A percentile compares a stretch with the other conserved stretches of the same genome.
Conservation (phyloP, 2,888 invertebrate species). For the Aphodius granarius region DNA sequence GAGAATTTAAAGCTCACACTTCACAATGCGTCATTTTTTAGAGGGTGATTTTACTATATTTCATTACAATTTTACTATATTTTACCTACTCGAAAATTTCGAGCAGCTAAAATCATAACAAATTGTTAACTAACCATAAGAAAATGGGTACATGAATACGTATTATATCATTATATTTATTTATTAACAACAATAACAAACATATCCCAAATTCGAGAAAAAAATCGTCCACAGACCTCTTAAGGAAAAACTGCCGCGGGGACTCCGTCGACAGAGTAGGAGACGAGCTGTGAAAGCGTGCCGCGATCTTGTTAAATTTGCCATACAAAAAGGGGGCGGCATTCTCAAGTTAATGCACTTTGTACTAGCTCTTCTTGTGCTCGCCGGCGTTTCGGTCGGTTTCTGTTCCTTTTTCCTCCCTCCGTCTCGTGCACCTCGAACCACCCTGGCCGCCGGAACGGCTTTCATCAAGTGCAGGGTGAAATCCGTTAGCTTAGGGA, state of each 20-base stretch:
- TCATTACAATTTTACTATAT: too few species aligned
- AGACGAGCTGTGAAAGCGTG: background rate
- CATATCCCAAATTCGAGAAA: too few species aligned
- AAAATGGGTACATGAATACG: too few species aligned
- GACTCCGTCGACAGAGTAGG: background rate
- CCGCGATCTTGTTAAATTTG: conserved; percentile 14
- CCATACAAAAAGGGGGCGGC: conserved; percentile 20
- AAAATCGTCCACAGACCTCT: background rate
- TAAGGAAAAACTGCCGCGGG: background rate
- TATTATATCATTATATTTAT: too few species aligned
- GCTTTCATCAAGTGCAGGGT: conserved; percentile 44
- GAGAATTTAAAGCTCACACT: background rate
- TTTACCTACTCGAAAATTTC: too few species aligned
- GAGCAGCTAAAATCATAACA: too few species aligned
- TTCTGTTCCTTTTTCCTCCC: conserved; percentile 19
- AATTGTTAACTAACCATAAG: too few species aligned
- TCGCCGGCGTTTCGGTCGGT: conserved; percentile 26
- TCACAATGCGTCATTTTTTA: too few species aligned
- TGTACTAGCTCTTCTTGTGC: conserved; percentile 37
- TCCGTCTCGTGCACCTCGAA: conserved; percentile 16
- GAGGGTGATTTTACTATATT: too few species aligned
- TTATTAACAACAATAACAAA: too few species aligned
- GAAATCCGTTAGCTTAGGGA: conserved; percentile 40
- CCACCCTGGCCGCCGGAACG: conserved; percentile 22
- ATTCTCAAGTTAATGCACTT: conserved; percentile 36